Conservation (phyloP, 2,797 vertebrate species). For the Enteromius treurensis region DNA sequence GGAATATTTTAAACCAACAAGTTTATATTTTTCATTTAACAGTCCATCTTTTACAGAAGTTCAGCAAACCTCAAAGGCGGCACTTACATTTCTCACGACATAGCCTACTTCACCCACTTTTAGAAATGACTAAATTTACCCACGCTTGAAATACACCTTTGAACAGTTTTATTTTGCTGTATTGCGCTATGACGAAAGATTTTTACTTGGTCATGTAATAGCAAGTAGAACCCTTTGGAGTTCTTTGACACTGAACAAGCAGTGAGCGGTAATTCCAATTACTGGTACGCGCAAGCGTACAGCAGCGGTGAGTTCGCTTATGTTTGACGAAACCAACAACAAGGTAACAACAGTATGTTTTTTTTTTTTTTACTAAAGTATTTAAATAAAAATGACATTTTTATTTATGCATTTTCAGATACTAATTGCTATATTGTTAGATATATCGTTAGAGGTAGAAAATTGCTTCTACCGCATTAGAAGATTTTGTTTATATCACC, state of each 20-base stretch:
- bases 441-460: no score
- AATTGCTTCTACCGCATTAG: no score
- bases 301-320: no score
- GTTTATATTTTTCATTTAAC: slow-evolving; percentile 6
- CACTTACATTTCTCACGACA: neutral
- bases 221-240: neutral
- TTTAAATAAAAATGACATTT: no score
- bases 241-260: neutral
- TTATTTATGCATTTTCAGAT: no score
- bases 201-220: neutral
- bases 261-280: neutral
- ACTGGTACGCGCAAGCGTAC: neutral
- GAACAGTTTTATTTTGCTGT: neutral
- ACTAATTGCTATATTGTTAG: no score
- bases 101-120: neutral
- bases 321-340: no score
- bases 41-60: neutral
- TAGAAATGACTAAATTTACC: slow-evolving; percentile 3
- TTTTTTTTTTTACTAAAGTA: no score
- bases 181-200: neutral
- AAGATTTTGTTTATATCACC: no score
- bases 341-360: no score
- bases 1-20: slow-evolving; percentile 5
- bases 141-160: neutral
- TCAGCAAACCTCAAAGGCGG: neutral